Conservation (phyloP, 2,797 vertebrate genomes). For the Acomys russatus region DNA sequence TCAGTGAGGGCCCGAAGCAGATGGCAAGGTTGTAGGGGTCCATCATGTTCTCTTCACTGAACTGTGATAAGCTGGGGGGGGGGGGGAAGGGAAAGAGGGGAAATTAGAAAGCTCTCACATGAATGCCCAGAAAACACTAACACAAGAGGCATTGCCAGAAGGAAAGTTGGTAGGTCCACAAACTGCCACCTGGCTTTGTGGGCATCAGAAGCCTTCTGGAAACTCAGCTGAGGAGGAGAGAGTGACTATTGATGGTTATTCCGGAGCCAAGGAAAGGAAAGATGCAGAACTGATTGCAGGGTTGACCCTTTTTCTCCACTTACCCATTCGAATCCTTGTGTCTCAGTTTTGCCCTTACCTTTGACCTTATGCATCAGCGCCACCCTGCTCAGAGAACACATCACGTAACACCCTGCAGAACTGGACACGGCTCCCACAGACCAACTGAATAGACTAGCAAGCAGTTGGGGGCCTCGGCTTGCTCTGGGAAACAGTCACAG, state of each 20-base stretch:
- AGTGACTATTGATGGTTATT: background rate
- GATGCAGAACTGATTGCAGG: background rate
- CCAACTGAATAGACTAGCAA: background rate
- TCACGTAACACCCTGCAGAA: background rate
- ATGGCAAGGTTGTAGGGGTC: slow-evolving; percentile 99
- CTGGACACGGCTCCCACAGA: background rate
- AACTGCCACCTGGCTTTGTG: slow-evolving; percentile 71
- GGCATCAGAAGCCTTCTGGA: slow-evolving; percentile 36
- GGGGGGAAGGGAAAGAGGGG: slow-evolving; percentile 62
- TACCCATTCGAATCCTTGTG: background rate
- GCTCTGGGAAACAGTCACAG: background rate
- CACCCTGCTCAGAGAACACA: background rate
- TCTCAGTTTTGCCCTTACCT: background rate
- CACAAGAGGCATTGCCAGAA: slow-evolving; percentile 53
- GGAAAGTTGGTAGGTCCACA: slow-evolving; percentile 48
- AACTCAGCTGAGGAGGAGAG: background rate
- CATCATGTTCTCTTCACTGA: slow-evolving; percentile 99
- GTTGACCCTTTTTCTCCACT: background rate
- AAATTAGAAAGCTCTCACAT: slow-evolving; percentile 70
- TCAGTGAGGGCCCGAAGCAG: slow-evolving; percentile 98
- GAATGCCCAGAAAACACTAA: slow-evolving; percentile 67
- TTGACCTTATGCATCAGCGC: background rate
- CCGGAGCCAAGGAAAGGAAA: slow-evolving; percentile 5
- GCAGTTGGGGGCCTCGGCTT: background rate
- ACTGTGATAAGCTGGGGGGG: slow-evolving; percentile 95